A percentile compares a stretch with the other conserved stretches of the same genome.
Conservation (phyloP, 2,113 vertebrate species). For the Thinocorus orbignyianus region DNA sequence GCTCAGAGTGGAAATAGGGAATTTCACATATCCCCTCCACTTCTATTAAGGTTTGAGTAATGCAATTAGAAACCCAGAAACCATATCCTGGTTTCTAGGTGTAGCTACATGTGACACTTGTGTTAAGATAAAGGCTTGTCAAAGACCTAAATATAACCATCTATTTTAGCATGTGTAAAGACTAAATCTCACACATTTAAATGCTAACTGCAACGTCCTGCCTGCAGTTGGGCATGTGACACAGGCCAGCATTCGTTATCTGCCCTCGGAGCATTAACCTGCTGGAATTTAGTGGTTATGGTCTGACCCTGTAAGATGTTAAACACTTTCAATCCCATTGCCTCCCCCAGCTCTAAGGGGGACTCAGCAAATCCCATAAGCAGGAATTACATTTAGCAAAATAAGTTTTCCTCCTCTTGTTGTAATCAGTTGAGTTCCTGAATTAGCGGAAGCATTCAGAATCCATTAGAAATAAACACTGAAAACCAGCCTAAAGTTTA, state of each 20-base stretch:
- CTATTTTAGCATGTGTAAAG: not conserved
- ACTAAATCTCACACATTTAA: not conserved
- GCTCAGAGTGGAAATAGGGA: not conserved
- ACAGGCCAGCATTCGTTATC: not conserved
- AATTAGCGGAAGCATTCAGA: not conserved
- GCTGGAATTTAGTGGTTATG: not conserved
- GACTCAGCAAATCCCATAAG: not conserved
- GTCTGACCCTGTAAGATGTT: not conserved
- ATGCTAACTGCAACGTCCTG: not conserved
- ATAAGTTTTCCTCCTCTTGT: not conserved
- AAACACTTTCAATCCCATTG: constrained; percentile 5
- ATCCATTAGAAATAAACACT: not conserved
- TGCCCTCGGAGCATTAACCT: constrained; percentile 5
- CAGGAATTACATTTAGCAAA: constrained; percentile 14
- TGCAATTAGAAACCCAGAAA: not conserved
- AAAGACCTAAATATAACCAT: not conserved
- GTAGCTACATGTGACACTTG: not conserved
- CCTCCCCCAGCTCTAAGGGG: not conserved
- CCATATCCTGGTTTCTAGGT: not conserved
- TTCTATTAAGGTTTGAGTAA: not conserved
- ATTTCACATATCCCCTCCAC: not conserved
- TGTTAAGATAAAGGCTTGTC: not conserved
- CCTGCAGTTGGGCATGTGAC: not conserved
- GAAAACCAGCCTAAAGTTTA: not conserved
- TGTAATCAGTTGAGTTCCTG: not conserved